These are phyloP conservation scores for Apodemus agrarius DNA, from an alignment of 2,797 vertebrate species.

Conservation along the genomic window DNA sequence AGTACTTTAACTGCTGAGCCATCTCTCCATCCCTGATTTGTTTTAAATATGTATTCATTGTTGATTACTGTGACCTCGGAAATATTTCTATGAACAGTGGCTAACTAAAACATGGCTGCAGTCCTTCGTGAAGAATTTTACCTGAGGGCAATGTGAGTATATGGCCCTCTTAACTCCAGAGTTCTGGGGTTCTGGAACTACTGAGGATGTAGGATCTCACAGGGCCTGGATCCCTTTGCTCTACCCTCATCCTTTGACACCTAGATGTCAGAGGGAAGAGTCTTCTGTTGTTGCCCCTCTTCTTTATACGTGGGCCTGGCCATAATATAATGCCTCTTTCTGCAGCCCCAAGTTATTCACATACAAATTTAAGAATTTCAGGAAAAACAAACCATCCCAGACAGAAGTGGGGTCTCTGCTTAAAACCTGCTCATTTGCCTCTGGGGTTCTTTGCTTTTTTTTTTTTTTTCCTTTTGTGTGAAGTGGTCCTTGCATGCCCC, in stretches of 20 bases:
- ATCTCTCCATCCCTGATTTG: neutral
- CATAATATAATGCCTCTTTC: neutral
- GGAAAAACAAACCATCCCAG: neutral
- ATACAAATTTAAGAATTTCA: neutral
- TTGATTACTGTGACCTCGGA: neutral
- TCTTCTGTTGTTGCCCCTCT: neutral
- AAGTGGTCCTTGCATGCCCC: neutral
- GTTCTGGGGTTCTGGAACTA: neutral
- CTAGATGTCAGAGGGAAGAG: neutral
- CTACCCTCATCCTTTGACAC: neutral
- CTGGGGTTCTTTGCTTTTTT: neutral
- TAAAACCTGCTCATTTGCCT: neutral
- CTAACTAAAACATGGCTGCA: neutral
- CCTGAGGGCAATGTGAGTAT: neutral
- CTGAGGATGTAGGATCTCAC: neutral
- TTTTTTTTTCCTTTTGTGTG: neutral
- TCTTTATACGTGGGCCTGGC: neutral
- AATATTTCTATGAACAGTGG: neutral
- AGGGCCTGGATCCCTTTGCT: neutral
- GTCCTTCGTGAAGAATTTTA: neutral
- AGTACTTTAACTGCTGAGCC: neutral
- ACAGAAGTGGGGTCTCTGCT: neutral
- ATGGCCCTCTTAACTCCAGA: neutral
- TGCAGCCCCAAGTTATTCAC: neutral
- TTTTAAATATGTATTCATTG: neutral